Percentiles rank a stretch among this genome's conserved stretches.
Evolutionary conservation across 2,888 invertebrate genomes (phyloP).

Genomic region (Malthinus seriepunctatus): DNA sequence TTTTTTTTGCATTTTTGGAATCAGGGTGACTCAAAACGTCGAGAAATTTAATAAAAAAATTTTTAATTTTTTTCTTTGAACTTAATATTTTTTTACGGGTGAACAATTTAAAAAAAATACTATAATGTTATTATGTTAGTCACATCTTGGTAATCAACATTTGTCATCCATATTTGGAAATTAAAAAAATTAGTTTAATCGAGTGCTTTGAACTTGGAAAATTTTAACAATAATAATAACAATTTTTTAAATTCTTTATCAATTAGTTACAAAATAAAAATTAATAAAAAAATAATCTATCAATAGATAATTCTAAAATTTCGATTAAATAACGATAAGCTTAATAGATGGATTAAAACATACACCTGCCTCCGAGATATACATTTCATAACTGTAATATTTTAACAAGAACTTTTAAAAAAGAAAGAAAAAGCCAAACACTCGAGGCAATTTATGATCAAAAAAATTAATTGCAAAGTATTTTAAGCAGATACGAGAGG

Average conservation of each 20-base stretch:
- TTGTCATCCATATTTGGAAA: no score
- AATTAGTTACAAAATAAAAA: background rate
- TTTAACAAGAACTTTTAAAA: constrained; percentile 3
- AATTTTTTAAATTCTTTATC: background rate
- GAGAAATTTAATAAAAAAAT: background rate
- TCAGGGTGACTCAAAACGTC: no score
- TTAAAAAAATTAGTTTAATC: background rate
- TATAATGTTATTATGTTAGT: no score
- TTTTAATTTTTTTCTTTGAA: no score
- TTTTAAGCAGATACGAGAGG: constrained; percentile 14
- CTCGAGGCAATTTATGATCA: constrained; percentile 5
- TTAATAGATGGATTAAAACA: background rate
- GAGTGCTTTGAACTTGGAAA: background rate
- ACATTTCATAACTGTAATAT: constrained; percentile 6
- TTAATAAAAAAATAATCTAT: background rate
- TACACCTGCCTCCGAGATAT: background rate
- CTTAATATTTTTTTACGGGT: no score
- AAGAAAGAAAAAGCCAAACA: constrained; percentile 9
- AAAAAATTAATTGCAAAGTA: constrained; percentile 15
- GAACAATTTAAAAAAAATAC: no score
- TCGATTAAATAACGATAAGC: constrained; percentile 12
- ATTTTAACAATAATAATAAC: background rate
- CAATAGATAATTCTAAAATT: background rate
- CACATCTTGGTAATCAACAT: no score
- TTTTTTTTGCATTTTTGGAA: background rate